phyloP scores from a whole-genome alignment of 1,140 invertebrate species.

The Hycleus phaleratus region DNA sequence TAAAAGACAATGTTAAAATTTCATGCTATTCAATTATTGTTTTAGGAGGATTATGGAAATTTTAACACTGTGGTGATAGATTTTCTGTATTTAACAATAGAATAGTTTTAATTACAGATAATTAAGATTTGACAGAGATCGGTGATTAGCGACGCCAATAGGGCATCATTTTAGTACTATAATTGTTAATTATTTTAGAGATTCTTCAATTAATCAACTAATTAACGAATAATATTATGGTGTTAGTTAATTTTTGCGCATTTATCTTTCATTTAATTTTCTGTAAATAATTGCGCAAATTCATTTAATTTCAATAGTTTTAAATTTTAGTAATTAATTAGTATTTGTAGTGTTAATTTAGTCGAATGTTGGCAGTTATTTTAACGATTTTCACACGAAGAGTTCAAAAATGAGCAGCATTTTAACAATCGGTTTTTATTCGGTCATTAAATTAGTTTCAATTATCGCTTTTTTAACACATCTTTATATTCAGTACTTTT shows the following conservation, averaged over 20 bases:
- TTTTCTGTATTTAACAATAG: not conserved
- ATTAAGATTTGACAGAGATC: no score
- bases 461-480: no score
- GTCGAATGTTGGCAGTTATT: slow-evolving; percentile 32
- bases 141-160: no score
- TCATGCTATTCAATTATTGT: not conserved
- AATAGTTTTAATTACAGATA: no score
- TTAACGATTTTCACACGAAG: not conserved
- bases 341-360: slow-evolving; percentile 20
- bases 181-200: no score
- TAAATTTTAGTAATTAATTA: not conserved
- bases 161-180: no score
- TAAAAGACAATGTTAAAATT: not conserved
- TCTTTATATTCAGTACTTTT: not conserved
- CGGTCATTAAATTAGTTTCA: no score
- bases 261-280: not conserved
- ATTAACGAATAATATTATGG: no score
- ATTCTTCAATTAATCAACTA: no score
- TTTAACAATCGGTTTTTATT: no score
- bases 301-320: not conserved
- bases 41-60: not conserved
- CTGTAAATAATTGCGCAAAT: not conserved
- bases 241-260: not conserved
- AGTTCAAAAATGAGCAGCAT: not conserved
- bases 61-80: not conserved